phyloP scores from a whole-genome alignment of 1,140 invertebrate genomes.

The Metaphire vulgaris region DNA sequence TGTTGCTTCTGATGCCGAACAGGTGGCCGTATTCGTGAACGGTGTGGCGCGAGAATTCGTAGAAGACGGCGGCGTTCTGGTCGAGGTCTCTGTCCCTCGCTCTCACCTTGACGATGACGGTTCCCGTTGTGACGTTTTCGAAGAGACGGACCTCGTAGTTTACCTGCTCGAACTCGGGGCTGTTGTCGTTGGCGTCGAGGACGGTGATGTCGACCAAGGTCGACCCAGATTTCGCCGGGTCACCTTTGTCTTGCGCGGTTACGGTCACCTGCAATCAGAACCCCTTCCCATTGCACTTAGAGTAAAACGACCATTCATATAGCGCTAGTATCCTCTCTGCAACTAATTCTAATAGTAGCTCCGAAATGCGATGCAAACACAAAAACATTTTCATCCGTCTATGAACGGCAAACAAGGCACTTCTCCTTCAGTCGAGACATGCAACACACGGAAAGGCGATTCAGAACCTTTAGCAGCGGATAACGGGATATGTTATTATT shows the following conservation, averaged over 20 bases:
- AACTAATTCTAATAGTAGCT: too few species aligned
- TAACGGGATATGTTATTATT: too few species aligned
- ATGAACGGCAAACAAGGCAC: too few species aligned
- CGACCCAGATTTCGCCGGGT: conserved; percentile 13
- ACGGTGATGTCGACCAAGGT: conserved; percentile 13
- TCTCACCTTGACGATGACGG: conserved; percentile 69
- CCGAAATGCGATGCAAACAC: too few species aligned
- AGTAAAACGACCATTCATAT: too few species aligned
- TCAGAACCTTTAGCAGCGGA: too few species aligned
- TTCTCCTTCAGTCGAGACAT: too few species aligned
- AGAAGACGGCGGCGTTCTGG: conserved; percentile 52
- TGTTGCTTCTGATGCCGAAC: conserved; percentile 23
- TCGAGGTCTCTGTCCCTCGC: conserved; percentile 55
- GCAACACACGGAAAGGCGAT: too few species aligned
- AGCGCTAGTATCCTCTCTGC: too few species aligned
- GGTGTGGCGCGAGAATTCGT: conserved; percentile 64
- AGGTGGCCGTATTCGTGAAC: conserved; percentile 12
- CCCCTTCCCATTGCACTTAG: too few species aligned
- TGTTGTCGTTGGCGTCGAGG: conserved; percentile 29
- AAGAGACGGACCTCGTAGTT: conserved; percentile 22
- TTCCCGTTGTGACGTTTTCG: conserved; percentile 57
- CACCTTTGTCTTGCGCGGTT: conserved; percentile 15
- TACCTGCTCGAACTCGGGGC: conserved; percentile 19
- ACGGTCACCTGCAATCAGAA: conserved; percentile 36
- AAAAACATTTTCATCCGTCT: too few species aligned